Base-by-base conservation (phyloP, 2,797 vertebrate species). In the Dallia pectoralis region DNA sequence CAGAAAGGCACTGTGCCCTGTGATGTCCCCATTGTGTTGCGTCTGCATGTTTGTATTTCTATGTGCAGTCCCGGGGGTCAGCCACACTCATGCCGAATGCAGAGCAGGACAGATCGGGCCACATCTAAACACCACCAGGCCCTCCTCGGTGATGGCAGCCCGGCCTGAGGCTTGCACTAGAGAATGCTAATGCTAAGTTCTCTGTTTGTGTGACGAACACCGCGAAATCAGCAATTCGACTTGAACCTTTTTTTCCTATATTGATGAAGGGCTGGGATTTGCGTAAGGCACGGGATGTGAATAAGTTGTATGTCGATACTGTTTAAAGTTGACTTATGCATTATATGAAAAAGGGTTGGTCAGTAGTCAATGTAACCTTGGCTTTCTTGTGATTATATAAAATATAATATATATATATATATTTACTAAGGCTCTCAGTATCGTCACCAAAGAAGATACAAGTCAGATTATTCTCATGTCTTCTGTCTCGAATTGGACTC, bases 71-170 rank as follows among this genome's bases (percentile, higher is more conserved):
- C 77, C 82, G 79, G 77, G 82, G 29, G 63, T 19, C 70, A 63
- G 75, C 79, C 78, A 71, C 64, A 81, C 83, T 87, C 84, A 72
- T 83, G 82, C 82, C 88, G 88, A 89, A 91, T 91, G 88, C 88
- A 90, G 87, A 91, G 85, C 86, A 90, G 84, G 78, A 84, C 89
- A 82, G 80, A 69, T 76, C 78, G 79, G 87, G 85, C 86, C 75
- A 30, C 81, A 82, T 88, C 87, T 87, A 91, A 91, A 75, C 85
- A 90, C 84, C 88, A 90, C 89, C 89, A 89, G 90, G 88, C 89
- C 63, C 84, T 91, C 87, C 86, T 89, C 87, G 88, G 89, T 88
- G 87, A 88, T 89, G 89, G 91, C 90, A 88, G 30, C 30, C 12
- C n/a, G 25, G 36, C 48, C 61, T n/a, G 15, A 74, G 79, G 81